A percentile compares a stretch with the other conserved stretches of the same genome.
phyloP scores from a whole-genome alignment of 2,797 vertebrate genomes.

The Siniperca scherzeri region DNA sequence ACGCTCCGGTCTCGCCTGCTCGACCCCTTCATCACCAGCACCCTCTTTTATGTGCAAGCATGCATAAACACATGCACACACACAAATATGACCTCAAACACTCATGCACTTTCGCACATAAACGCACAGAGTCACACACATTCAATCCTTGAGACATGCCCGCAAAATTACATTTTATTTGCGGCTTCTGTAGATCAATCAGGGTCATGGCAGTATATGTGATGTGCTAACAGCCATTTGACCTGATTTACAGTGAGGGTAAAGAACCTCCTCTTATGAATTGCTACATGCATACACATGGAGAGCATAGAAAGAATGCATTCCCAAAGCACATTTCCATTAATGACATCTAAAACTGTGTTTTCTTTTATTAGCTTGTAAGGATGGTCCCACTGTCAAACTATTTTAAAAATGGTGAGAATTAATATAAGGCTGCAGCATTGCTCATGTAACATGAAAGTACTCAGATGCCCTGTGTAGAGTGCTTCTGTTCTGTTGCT shows the following conservation, averaged over 20 bases:
- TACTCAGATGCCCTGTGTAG: neutral
- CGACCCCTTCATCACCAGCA: constrained; percentile 50
- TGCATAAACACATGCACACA: constrained; percentile 1
- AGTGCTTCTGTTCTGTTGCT: constrained; percentile 18
- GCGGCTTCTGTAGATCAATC: constrained; percentile 25
- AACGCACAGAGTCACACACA: neutral
- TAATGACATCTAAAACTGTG: neutral
- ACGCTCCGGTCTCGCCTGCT: constrained; percentile 29
- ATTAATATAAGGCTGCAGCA: neutral
- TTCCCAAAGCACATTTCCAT: neutral
- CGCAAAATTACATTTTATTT: constrained; percentile 33
- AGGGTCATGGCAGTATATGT: constrained; percentile 29
- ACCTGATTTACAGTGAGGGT: constrained; percentile 50
- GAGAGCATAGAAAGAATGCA: neutral
- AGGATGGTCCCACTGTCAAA: neutral
- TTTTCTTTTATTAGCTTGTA: neutral
- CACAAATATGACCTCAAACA: neutral
- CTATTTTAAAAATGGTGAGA: accelerated
- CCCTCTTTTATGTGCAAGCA: constrained; percentile 8
- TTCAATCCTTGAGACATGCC: constrained; percentile 10
- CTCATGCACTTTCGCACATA: neutral
- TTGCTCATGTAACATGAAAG: neutral
- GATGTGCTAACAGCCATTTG: constrained; percentile 45
- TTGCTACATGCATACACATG: neutral
- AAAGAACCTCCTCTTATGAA: constrained; percentile 12